These are phyloP conservation scores for Coptodon rendalli DNA, from an alignment of 2,113 vertebrate genomes.

Conservation along the genomic window DNA sequence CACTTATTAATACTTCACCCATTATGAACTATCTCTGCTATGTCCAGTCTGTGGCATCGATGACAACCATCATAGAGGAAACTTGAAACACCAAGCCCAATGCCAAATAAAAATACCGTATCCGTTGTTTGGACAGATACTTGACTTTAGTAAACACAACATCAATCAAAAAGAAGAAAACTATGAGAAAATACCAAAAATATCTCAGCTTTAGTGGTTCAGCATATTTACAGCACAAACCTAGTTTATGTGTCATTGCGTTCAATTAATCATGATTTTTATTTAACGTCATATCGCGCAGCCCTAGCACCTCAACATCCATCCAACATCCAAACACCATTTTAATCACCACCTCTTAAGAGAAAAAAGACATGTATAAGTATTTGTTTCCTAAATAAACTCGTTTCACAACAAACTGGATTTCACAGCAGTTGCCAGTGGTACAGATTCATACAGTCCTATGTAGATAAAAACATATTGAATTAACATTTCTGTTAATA, in stretches of 20 bases:
- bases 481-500: not conserved
- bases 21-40: not conserved
- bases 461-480: not conserved
- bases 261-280: not conserved
- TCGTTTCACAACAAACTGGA: not conserved
- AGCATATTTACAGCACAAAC: not conserved
- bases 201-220: not conserved
- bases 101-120: not conserved
- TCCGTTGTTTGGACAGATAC: fast-evolving
- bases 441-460: not conserved
- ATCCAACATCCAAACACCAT: not conserved
- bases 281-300: not conserved
- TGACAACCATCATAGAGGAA: not conserved
- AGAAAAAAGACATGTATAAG: not conserved
- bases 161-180: not conserved
- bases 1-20: not conserved
- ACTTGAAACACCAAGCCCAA: not conserved
- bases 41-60: not conserved
- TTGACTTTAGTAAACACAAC: not conserved
- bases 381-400: not conserved
- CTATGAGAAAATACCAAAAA: not conserved
- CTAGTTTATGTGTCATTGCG: not conserved
- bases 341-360: not conserved
- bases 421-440: not conserved
- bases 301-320: not conserved